These are phyloP conservation scores for Drosophila suzukii DNA, from an alignment of 1,140 invertebrate species.

Conservation along the genomic window DNA sequence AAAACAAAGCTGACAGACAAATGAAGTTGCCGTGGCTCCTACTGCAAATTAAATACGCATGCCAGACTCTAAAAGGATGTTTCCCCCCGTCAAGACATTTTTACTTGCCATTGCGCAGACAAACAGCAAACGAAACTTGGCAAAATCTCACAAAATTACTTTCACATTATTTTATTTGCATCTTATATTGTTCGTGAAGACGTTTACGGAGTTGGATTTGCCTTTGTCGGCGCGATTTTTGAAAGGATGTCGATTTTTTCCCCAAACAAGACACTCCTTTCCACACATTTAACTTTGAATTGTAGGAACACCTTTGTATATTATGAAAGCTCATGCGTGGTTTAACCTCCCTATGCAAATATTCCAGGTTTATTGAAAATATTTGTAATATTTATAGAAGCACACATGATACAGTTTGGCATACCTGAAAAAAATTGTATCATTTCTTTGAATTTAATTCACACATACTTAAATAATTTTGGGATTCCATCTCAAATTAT, in stretches of 20 bases:
- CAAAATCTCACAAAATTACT: slow-evolving; percentile 66
- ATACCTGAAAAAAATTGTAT: too few relatives aligned
- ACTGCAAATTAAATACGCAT: slow-evolving; percentile 71
- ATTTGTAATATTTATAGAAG: too few relatives aligned
- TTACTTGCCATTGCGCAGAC: slow-evolving; percentile 20
- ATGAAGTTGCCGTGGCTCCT: slow-evolving; percentile 56
- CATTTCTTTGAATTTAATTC: too few relatives aligned
- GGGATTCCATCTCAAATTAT: too few relatives aligned
- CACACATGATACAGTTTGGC: too few relatives aligned
- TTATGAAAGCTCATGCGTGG: neutral
- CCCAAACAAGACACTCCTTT: neutral
- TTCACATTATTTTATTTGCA: slow-evolving; percentile 79
- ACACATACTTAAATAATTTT: too few relatives aligned
- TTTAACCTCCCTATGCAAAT: too few relatives aligned
- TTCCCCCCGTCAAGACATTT: slow-evolving; percentile 21
- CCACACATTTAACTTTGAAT: slow-evolving; percentile 13
- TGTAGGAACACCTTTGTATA: neutral
- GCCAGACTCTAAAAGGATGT: slow-evolving; percentile 27
- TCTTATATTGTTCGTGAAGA: slow-evolving; percentile 51
- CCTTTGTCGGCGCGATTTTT: slow-evolving; percentile 7
- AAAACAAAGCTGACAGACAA: slow-evolving; percentile 69
- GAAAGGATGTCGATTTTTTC: slow-evolving; percentile 35
- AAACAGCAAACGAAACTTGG: slow-evolving; percentile 23
- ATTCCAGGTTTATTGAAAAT: too few relatives aligned
- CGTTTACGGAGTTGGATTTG: slow-evolving; percentile 39